A percentile compares a stretch with the other conserved stretches of the same genome.
phyloP scores from a whole-genome alignment of 23 tunicate genomes.

The Diplosoma virens region DNA sequence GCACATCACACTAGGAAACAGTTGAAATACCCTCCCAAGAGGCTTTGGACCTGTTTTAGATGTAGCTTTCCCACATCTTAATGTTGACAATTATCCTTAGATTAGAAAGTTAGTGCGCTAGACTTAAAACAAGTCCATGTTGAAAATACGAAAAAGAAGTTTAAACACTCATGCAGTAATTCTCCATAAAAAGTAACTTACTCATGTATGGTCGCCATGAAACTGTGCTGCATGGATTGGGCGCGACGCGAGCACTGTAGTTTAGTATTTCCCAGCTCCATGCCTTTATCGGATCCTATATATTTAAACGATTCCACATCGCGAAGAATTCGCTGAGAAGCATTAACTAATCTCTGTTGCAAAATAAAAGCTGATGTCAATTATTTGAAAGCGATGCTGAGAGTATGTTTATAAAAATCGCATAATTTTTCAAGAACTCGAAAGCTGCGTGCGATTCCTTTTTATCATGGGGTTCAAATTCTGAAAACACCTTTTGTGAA shows the following conservation, averaged over 20 bases:
- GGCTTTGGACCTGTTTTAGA: no score
- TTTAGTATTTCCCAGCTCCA: constrained; percentile 71
- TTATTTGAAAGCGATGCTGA: not conserved
- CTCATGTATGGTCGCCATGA: constrained; percentile 45
- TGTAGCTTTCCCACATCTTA: no score
- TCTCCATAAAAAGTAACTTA: not conserved
- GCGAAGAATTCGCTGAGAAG: constrained; percentile 35
- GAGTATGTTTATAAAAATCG: not conserved
- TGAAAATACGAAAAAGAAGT: no score
- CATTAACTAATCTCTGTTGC: constrained; percentile 35
- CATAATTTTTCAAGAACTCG: no score
- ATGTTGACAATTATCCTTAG: no score
- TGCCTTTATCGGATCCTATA: not conserved
- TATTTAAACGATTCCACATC: constrained; percentile 18
- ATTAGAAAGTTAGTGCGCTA: no score
- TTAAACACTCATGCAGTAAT: not conserved
- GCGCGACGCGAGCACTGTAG: constrained; percentile 37
- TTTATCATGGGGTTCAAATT: no score
- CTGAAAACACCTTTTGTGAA: no score
- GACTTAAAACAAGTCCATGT: no score
- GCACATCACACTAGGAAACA: no score
- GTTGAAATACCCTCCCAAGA: no score
- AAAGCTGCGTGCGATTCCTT: no score
- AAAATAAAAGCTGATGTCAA: not conserved
- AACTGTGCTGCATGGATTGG: constrained; percentile 35